Evolutionary conservation across 2,888 invertebrate genomes (phyloP), one percentile per base, ranked within the genome.

Genomic region (Pristionchus exspectatus): DNA sequence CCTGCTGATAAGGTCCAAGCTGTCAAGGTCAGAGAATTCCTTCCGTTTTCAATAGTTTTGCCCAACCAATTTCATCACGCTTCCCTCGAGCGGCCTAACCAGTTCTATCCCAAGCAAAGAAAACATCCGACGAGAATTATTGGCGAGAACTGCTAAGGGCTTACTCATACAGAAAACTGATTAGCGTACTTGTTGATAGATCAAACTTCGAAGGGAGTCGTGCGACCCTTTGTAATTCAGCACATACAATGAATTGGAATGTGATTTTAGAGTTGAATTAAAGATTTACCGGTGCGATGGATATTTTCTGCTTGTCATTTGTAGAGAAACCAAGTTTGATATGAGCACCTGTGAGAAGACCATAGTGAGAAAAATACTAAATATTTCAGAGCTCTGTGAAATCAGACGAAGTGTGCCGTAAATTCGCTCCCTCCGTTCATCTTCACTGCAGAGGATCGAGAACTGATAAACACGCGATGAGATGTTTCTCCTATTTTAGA

Each of bases 371-470:
- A 50, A 3, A 50, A 50, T 66, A n/a, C 4, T 33, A 0, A 30
- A 2, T 9, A 0, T 30, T 83, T 54, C 59, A 85, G 84, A 59
- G 27, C 24, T 59, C 56, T 0, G 59, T 33, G 14, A 85, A 56
- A 9, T 7, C 63, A 9, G 84, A 85, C 1, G 84, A 85, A 63
- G 38, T 85, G 33, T 85, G 84, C 33, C 30, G 33, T 16, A 87
- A 69, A 38, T 87, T 69, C 69, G 87, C 69, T 24, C 87, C 87
- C 66, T 87, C 87, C 24, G 87, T 87, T 9, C 87, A 87, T 69
- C 69, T 87, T 16, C 87, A 87, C 50, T 87, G 87, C 50, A 87
- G 69, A 44, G 87, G 87, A 66, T 63, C 87, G 18, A 69, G 33
- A 18, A 87, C 12, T 18, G 87, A 69, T 27, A 87, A 87, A 18